phyloP scores from a whole-genome alignment of 2,113 vertebrate species.

The Phocoena sinus region DNA sequence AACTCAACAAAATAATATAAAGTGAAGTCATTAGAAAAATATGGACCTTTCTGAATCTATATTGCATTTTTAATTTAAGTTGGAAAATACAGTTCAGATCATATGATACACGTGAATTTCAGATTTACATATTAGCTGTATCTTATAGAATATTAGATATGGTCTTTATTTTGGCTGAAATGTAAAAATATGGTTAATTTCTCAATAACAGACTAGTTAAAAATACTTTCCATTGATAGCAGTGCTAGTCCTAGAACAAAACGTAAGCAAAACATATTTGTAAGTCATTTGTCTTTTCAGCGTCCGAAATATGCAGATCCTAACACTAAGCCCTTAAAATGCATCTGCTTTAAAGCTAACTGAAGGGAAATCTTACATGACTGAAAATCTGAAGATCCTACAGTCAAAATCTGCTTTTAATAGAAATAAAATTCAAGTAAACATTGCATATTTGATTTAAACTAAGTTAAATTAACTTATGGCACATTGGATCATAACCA shows the following conservation, averaged over 20 bases:
- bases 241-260: constrained; percentile 38
- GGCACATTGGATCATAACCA: constrained; percentile 37
- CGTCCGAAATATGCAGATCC: constrained; percentile 47
- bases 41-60: constrained; percentile 66
- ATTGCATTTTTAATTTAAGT: constrained; percentile 52
- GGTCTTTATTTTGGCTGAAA: constrained; percentile 60
- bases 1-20: constrained; percentile 60
- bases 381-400: constrained; percentile 39
- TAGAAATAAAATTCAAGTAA: constrained; percentile 81
- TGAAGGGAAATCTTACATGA: not conserved
- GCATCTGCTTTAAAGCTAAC: constrained; percentile 50
- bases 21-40: constrained; percentile 71
- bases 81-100: constrained; percentile 62
- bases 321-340: constrained; percentile 11
- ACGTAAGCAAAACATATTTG: not conserved
- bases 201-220: constrained; percentile 57
- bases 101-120: constrained; percentile 50
- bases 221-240: constrained; percentile 42
- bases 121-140: constrained; percentile 39
- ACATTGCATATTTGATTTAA: constrained; percentile 64
- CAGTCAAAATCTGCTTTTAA: constrained; percentile 69
- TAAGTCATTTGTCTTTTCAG: constrained; percentile 12
- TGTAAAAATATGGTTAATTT: constrained; percentile 62
- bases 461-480: constrained; percentile 20
- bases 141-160: constrained; percentile 39